Percentiles rank a stretch among this genome's conserved stretches.
Conservation (phyloP, 2,113 vertebrate species). For the Pollimyrus isidori region DNA sequence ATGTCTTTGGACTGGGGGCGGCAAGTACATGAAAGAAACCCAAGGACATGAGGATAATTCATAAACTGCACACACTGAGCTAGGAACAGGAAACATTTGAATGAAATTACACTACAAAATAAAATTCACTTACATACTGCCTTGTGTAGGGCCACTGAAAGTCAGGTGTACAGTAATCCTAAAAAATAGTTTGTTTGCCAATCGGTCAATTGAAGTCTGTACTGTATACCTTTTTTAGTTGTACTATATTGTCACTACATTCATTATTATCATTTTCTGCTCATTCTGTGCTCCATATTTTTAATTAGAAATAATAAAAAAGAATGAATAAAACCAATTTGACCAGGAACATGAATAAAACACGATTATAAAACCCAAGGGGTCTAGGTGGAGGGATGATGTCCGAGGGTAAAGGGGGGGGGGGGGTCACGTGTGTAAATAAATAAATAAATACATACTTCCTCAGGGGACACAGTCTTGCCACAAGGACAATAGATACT, state of each 20-base stretch:
- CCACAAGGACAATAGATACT: constrained; percentile 2
- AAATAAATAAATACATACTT: neutral
- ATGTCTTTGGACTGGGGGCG: neutral
- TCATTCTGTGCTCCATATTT: neutral
- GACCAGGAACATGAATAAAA: neutral
- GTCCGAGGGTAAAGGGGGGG: too few species aligned
- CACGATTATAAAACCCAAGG: neutral
- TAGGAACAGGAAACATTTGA: neutral
- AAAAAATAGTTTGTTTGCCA: neutral
- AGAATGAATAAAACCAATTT: neutral
- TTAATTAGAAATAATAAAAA: neutral
- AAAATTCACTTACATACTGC: neutral
- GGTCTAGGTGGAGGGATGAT: neutral
- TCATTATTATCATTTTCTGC: neutral
- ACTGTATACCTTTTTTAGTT: neutral
- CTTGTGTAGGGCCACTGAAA: neutral
- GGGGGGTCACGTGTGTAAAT: neutral
- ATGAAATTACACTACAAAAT: neutral
- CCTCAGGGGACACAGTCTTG: neutral
- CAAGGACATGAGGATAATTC: neutral
- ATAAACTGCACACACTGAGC: neutral
- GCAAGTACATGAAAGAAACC: neutral
- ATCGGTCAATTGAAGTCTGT: neutral
- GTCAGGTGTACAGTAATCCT: neutral
- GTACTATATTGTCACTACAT: neutral